A percentile compares a stretch with the other conserved stretches of the same genome.
phyloP scores from a whole-genome alignment of 2,797 vertebrate genomes.

The Scomberomorus guttatus region DNA sequence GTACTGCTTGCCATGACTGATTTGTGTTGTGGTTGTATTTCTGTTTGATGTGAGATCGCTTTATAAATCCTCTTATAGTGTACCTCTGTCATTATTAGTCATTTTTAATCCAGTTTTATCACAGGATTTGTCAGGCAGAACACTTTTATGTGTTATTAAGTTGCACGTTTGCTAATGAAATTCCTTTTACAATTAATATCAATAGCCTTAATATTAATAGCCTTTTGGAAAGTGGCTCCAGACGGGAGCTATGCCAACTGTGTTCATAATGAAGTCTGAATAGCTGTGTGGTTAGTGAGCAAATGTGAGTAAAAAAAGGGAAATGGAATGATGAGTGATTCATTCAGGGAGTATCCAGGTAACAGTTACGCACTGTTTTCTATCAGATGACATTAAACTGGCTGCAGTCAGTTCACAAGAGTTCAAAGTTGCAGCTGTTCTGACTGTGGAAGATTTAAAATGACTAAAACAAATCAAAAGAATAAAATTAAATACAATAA shows the following conservation, averaged over 20 bases:
- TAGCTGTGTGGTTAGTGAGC: background rate
- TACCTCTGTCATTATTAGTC: slow-evolving; percentile 10
- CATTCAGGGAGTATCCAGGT: slow-evolving; percentile 4
- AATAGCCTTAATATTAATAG: too few species aligned
- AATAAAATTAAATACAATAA: too few species aligned
- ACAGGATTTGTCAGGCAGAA: slow-evolving; percentile 1
- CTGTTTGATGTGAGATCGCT: slow-evolving; percentile 10
- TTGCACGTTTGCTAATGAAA: slow-evolving; percentile 20
- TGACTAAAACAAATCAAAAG: too few species aligned
- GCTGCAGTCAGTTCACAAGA: background rate
- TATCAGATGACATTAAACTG: slow-evolving; percentile 16
- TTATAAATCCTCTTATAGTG: background rate
- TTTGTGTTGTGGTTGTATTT: slow-evolving; percentile 18
- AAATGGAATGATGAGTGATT: slow-evolving; percentile 3
- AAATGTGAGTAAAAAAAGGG: background rate
- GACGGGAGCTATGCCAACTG: background rate
- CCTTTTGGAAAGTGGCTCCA: background rate
- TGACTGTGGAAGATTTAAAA: background rate
- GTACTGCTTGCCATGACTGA: slow-evolving; percentile 2
- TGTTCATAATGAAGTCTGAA: background rate
- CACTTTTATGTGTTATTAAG: slow-evolving; percentile 36
- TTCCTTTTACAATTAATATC: background rate
- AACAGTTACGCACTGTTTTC: background rate
- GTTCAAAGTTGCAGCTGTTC: background rate
- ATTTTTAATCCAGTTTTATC: slow-evolving; percentile 25